Evolutionary conservation across 2,113 vertebrate species (phyloP).

Genomic region (Leucopternis melanops): DNA sequence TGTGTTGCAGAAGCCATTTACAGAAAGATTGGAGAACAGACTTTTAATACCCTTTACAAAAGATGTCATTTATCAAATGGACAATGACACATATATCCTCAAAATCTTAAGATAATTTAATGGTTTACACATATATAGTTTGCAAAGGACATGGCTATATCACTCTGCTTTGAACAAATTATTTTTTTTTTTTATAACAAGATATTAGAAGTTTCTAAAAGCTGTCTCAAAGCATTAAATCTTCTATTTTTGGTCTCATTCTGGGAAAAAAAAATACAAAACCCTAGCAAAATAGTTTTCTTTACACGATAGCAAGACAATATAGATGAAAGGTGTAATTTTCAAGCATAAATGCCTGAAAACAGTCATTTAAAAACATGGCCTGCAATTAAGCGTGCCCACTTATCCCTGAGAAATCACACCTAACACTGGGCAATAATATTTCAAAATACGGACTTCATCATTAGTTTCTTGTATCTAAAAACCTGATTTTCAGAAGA

Average conservation of each 20-base stretch:
- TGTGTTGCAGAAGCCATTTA: neutral
- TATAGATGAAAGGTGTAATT: neutral
- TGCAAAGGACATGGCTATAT: neutral
- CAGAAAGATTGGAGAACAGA: neutral
- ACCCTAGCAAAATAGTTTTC: neutral
- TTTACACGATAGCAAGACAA: neutral
- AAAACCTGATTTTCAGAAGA: neutral
- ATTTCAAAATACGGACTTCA: neutral
- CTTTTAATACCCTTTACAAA: neutral
- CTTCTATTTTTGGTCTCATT: neutral
- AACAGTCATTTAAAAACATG: neutral
- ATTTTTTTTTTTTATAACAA: neutral
- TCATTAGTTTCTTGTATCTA: neutral
- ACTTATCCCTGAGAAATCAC: neutral
- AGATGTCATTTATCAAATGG: neutral
- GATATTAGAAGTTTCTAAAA: neutral
- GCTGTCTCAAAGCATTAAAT: neutral
- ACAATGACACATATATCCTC: neutral
- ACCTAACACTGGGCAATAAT: neutral
- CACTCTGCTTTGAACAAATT: neutral
- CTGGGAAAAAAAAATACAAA: neutral
- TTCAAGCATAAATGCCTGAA: neutral
- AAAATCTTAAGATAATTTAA: neutral
- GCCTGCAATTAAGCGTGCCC: neutral
- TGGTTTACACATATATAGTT: neutral